Percentiles rank a stretch among this genome's conserved stretches.
Conservation (phyloP, 2,888 invertebrate genomes). For the Eristalis arbustorum region DNA sequence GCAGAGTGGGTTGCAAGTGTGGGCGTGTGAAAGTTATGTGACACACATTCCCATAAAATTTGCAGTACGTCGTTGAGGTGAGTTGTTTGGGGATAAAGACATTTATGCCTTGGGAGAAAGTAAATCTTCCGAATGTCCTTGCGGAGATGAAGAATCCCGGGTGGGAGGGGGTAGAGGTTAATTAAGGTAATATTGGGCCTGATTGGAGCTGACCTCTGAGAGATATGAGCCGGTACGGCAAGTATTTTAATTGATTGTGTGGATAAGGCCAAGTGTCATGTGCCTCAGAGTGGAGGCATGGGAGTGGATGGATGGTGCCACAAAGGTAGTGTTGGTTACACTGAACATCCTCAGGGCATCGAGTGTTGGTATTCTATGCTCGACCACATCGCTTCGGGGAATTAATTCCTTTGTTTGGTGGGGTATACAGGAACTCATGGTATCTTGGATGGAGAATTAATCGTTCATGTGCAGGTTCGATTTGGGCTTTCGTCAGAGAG, state of each 20-base stretch:
- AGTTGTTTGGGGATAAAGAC: not conserved
- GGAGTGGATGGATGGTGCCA: not conserved
- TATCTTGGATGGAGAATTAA: not conserved
- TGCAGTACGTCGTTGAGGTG: not conserved
- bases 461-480: no score
- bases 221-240: not conserved
- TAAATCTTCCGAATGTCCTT: not conserved
- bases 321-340: not conserved
- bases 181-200: not conserved
- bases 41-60: not conserved
- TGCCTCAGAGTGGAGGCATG: not conserved
- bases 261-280: not conserved
- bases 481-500: no score
- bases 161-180: not conserved
- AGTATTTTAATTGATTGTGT: not conserved
- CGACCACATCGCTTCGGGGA: not conserved
- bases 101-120: not conserved
- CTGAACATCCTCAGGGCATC: not conserved
- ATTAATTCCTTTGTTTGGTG: not conserved
- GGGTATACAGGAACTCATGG: not conserved
- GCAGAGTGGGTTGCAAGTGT: not conserved
- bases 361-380: not conserved
- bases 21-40: not conserved
- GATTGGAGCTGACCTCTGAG: not conserved
- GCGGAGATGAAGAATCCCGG: not conserved